These are phyloP conservation scores for Ctenosaura bakeri DNA, from an alignment of 2,797 vertebrate genomes.

Conservation along the genomic window DNA sequence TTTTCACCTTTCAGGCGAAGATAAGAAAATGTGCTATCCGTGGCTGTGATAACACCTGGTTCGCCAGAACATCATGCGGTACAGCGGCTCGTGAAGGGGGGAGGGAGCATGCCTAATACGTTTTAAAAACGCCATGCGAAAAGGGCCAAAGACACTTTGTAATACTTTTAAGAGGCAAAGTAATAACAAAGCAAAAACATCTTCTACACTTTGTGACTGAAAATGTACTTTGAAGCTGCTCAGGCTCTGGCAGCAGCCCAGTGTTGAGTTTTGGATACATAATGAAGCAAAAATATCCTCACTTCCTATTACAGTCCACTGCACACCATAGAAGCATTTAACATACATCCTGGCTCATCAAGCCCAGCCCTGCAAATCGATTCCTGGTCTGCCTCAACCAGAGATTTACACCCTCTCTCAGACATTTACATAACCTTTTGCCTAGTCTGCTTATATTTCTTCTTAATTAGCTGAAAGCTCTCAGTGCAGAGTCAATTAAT, in stretches of 20 bases:
- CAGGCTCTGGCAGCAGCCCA: not conserved
- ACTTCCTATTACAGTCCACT: not conserved
- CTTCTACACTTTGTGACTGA: not conserved
- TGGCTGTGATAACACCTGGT: too few species aligned
- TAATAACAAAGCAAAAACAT: not conserved
- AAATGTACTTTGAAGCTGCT: not conserved
- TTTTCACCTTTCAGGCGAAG: too few species aligned
- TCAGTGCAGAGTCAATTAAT: slow-evolving; percentile 35
- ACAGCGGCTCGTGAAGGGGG: too few species aligned
- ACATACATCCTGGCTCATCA: slow-evolving; percentile 21
- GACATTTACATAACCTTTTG: slow-evolving; percentile 49
- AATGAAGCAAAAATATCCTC: not conserved
- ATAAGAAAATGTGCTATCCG: too few species aligned
- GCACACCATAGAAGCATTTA: slow-evolving; percentile 12
- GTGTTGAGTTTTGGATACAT: slow-evolving; percentile 1
- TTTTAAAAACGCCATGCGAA: too few species aligned
- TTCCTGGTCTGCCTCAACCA: slow-evolving; percentile 27
- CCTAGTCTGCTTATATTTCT: slow-evolving; percentile 43
- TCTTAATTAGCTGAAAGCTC: slow-evolving; percentile 45
- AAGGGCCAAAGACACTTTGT: not conserved
- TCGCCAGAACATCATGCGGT: too few species aligned
- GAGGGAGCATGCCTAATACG: too few species aligned
- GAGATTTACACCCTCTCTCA: slow-evolving; percentile 40
- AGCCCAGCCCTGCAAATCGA: slow-evolving; percentile 6
- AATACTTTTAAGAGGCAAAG: not conserved